phyloP scores from a whole-genome alignment of 2,888 invertebrate species.

The Acanthoscelides obtectus region DNA sequence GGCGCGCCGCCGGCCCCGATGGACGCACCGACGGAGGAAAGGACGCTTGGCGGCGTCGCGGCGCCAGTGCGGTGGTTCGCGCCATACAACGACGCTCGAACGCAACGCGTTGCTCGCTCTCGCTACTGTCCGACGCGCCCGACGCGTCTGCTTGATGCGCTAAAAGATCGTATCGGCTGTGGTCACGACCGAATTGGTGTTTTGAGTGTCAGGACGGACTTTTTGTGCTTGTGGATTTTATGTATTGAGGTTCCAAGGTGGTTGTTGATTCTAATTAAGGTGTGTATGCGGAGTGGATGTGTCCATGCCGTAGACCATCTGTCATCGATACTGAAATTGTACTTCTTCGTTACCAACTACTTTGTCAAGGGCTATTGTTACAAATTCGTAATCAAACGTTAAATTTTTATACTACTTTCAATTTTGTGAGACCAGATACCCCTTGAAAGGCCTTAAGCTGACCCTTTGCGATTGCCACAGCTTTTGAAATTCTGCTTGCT shows the following conservation, averaged over 20 bases:
- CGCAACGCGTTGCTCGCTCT: background rate
- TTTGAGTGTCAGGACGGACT: background rate
- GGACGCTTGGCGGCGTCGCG: background rate
- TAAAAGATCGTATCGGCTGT: background rate
- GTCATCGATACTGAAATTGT: no score
- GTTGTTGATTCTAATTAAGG: background rate
- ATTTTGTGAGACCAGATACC: no score
- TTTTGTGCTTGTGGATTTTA: background rate
- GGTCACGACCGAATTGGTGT: background rate
- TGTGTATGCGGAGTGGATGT: background rate
- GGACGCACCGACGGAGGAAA: background rate
- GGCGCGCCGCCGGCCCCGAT: background rate
- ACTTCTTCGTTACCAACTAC: no score
- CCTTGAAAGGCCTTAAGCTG: no score
- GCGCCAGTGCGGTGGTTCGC: background rate
- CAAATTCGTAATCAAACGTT: no score
- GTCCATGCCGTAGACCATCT: no score
- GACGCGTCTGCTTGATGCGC: background rate
- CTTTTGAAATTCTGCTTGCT: no score
- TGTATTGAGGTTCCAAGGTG: background rate
- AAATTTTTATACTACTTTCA: no score
- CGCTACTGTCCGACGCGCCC: background rate
- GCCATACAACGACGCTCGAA: background rate
- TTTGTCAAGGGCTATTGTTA: no score
- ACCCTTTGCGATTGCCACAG: no score